A percentile compares a stretch with the other conserved stretches of the same genome.
phyloP scores from a whole-genome alignment of 2,113 vertebrate genomes.

The Glareola pratincola region DNA sequence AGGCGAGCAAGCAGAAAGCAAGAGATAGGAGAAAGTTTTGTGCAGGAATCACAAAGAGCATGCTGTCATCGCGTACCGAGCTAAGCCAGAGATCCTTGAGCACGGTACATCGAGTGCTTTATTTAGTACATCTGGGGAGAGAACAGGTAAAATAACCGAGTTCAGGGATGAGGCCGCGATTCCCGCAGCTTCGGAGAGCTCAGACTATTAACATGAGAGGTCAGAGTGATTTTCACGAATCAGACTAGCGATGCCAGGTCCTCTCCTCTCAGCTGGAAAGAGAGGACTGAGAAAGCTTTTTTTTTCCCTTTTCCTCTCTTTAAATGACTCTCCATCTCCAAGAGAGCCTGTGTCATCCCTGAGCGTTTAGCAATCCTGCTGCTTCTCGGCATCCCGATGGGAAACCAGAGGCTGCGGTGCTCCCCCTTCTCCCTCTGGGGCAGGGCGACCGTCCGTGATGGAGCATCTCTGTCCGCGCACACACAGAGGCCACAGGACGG shows the following conservation, averaged over 20 bases:
- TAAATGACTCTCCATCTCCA: not conserved
- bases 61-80: not conserved
- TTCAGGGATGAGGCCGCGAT: not conserved
- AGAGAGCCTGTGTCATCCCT: not conserved
- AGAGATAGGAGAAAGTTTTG: not conserved
- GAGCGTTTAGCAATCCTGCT: not conserved
- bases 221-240: conserved; percentile 8
- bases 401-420: not conserved
- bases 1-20: not conserved
- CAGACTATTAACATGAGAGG: not conserved
- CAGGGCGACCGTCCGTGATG: accelerated
- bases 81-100: not conserved
- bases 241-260: not conserved
- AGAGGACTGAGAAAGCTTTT: not conserved
- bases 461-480: not conserved
- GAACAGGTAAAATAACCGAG: not conserved
- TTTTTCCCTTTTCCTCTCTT: not conserved
- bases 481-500: accelerated
- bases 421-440: not conserved
- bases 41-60: not conserved
- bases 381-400: not conserved
- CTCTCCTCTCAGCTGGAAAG: conserved; percentile 2
- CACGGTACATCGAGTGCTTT: not conserved
- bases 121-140: not conserved
- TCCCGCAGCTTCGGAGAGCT: not conserved